Evolutionary conservation across 1,140 invertebrate species (phyloP), one percentile per base, ranked within the genome.

Genomic region (Leptinotarsa defecta): DNA sequence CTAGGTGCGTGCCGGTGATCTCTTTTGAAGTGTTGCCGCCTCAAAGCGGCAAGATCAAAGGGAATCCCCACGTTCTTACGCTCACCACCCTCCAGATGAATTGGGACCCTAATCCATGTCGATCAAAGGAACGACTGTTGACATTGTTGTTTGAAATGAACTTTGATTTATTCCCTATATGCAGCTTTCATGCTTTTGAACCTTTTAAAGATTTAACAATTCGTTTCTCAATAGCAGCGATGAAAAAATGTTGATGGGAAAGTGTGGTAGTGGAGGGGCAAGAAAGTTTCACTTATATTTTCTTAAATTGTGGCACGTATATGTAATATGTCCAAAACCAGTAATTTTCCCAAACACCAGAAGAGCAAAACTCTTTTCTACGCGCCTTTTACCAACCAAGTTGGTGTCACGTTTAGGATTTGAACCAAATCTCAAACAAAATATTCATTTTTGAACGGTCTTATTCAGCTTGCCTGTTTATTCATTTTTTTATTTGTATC

Each of bases 41-140:
- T 20, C 19, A 61, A 13, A 20, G 69, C 69, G 69, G 69, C 22
- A 22, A 71, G 69, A 71, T 71, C 69, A 71, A 57, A 71, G 69
- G 19, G 48, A 57, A 71, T 22, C 13, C 24, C n/a, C n/a, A 13
- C 49, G 19, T 71, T 57, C 69, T 13, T 48, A 71, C 69, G 52
- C 69, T 20, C 69, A 57, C 69, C 69, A 61, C 49, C 69, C 69
- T 24, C 22, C 17, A 52, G 1, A 57, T n/a, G 52, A 27, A 71
- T 71, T 22, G 20, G 69, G 13, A 52, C 8, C 22, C 52, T 20
- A 61, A 71, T 43, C 43, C 68, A 48, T 17, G 48, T 71, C 48
- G 49, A 24, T 43, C 17, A 71, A 71, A 61, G 52, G 52, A 71
- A 71, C 69, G 24, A 71, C 48, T 71, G 48, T 68, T 19, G 43